These are phyloP conservation scores for Drosophila trapezifrons DNA, from an alignment of 1,140 invertebrate species.

Conservation along the genomic window DNA sequence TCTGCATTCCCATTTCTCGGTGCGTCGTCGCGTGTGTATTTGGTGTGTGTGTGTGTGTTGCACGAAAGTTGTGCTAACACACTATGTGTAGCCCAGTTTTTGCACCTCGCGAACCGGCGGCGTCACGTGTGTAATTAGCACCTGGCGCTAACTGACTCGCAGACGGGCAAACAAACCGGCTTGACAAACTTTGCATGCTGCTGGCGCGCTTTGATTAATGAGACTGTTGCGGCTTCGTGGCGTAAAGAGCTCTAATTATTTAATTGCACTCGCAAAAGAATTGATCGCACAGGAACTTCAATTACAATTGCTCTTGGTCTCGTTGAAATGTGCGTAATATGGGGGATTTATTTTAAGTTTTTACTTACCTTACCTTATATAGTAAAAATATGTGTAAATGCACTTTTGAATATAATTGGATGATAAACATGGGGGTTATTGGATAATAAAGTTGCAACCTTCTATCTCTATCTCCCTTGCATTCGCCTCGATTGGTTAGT, in stretches of 20 bases:
- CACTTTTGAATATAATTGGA: too few relatives aligned
- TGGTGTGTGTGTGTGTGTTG: not conserved
- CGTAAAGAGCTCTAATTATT: conserved; percentile 57
- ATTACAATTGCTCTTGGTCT: not conserved
- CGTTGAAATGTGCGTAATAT: too few relatives aligned
- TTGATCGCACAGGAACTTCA: conserved; percentile 34
- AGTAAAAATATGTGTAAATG: too few relatives aligned
- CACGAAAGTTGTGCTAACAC: conserved; percentile 37
- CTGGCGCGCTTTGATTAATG: conserved; percentile 60
- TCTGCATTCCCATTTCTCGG: not conserved
- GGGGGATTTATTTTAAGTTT: too few relatives aligned
- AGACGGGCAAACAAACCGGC: conserved; percentile 49
- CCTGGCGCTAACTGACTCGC: conserved; percentile 51
- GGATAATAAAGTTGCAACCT: too few relatives aligned
- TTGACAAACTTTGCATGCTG: conserved; percentile 58
- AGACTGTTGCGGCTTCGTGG: conserved; percentile 50
- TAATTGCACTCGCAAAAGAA: conserved; percentile 51
- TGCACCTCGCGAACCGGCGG: conserved; percentile 31
- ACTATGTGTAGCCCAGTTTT: conserved; percentile 46
- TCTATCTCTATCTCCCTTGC: too few relatives aligned
- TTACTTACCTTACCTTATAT: too few relatives aligned
- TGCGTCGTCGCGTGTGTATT: not conserved
- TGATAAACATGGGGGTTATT: too few relatives aligned
- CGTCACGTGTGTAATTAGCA: conserved; percentile 72
- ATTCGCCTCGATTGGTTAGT: too few relatives aligned